Conservation (phyloP, 2,888 invertebrate genomes). For the Caenorhabditis plicata region DNA sequence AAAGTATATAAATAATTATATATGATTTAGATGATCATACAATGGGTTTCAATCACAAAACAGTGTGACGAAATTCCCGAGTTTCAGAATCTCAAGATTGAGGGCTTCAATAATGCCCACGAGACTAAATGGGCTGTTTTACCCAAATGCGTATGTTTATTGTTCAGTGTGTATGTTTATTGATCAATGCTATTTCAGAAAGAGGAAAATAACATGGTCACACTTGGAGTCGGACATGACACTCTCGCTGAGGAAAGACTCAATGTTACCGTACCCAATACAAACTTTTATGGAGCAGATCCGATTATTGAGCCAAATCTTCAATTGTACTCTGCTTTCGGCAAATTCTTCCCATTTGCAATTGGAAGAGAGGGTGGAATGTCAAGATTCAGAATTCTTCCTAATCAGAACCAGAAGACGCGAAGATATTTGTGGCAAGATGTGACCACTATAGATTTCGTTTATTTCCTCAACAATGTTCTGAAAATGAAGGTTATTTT, state of each 20-base stretch:
- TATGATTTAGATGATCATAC: not conserved
- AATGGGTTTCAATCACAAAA: not conserved
- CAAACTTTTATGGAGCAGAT: slow-evolving; percentile 25
- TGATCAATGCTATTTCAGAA: slow-evolving; percentile 10
- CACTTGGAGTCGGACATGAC: slow-evolving; percentile 20
- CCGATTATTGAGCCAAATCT: slow-evolving; percentile 26
- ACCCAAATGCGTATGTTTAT: not conserved
- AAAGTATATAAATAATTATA: too few relatives aligned
- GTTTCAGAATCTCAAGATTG: not conserved
- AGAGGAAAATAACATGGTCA: slow-evolving; percentile 13
- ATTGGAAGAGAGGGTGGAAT: slow-evolving; percentile 14
- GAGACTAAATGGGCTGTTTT: not conserved
- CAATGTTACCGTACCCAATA: slow-evolving; percentile 3
- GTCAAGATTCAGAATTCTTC: slow-evolving; percentile 4
- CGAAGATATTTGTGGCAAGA: slow-evolving; percentile 9
- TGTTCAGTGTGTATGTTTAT: too few relatives aligned
- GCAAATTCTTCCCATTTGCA: slow-evolving; percentile 25
- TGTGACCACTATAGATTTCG: slow-evolving; percentile 16
- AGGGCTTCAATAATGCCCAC: not conserved
- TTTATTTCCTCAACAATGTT: slow-evolving; percentile 4
- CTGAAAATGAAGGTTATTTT: not conserved
- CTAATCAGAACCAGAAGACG: slow-evolving; percentile 12
- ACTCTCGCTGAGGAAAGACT: slow-evolving; percentile 6
- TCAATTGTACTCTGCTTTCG: slow-evolving; percentile 24
- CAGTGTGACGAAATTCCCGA: not conserved